Conservation (phyloP, 2,113 vertebrate genomes). For the Nycticebus coucang region DNA sequence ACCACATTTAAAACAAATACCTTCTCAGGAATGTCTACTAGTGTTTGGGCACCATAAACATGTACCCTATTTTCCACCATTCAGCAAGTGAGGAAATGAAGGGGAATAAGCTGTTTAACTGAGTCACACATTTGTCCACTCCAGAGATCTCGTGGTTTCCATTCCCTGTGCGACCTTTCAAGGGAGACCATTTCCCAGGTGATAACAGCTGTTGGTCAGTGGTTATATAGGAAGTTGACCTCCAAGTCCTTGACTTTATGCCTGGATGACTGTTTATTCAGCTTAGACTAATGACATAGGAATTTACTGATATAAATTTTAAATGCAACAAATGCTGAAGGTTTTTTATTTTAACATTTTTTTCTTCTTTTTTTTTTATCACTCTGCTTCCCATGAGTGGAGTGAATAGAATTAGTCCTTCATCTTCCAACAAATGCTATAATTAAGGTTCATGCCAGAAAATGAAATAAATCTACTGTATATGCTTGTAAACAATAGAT, state of each 20-base stretch:
- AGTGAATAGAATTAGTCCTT: slow-evolving; percentile 48
- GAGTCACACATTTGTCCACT: not conserved
- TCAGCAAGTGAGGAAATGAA: not conserved
- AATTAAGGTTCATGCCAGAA: slow-evolving; percentile 6
- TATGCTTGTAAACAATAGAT: not conserved
- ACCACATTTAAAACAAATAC: not conserved
- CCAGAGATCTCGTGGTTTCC: not conserved
- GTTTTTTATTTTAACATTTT: slow-evolving; percentile 24
- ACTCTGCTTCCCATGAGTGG: slow-evolving; percentile 31
- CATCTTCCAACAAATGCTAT: not conserved
- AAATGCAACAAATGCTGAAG: not conserved
- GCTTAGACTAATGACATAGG: not conserved
- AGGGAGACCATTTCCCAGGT: not conserved
- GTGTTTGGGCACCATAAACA: not conserved
- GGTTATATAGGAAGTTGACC: not conserved
- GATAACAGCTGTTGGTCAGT: rapidly evolving
- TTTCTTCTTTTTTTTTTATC: slow-evolving; percentile 50
- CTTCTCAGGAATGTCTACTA: not conserved
- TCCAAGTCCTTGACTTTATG: not conserved
- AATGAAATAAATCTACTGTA: not conserved
- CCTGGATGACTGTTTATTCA: not conserved
- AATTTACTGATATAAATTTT: slow-evolving; percentile 1
- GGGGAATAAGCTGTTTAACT: not conserved
- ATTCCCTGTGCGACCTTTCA: not conserved
- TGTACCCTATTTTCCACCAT: not conserved